Evolutionary conservation across 2,113 vertebrate genomes (phyloP).

Genomic region (Dermatemys mawii): DNA sequence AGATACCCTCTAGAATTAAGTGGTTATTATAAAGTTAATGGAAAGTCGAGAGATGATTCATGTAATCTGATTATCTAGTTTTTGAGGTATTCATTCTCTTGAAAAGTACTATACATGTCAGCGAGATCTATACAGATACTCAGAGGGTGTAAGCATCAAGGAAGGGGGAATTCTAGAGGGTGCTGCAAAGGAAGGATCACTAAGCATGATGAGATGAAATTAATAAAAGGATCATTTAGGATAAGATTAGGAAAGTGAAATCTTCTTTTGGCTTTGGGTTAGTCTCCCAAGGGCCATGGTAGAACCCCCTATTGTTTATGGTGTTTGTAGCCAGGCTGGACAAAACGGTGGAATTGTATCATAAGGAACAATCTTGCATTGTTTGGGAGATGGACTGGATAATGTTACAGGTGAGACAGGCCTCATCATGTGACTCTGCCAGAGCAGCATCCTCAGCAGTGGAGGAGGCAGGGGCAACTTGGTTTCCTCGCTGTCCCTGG

Average conservation of each 20-base stretch:
- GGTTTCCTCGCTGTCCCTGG: not conserved
- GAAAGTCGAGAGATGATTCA: not conserved
- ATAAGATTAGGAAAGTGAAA: not conserved
- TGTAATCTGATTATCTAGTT: not conserved
- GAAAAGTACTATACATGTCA: not conserved
- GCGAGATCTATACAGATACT: not conserved
- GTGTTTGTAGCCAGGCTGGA: not conserved
- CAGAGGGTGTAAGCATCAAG: accelerated
- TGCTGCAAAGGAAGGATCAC: not conserved
- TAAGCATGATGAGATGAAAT: not conserved
- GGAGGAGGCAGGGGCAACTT: not conserved
- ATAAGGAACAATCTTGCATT: not conserved
- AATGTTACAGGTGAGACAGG: not conserved
- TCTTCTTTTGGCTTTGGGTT: not conserved
- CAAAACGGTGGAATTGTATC: not conserved
- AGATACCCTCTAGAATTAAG: not conserved
- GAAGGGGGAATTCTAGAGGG: not conserved
- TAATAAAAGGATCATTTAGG: not conserved
- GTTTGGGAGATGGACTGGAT: not conserved
- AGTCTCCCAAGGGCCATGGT: not conserved
- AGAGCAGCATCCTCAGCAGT: not conserved
- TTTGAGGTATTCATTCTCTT: not conserved
- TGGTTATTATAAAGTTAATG: not conserved
- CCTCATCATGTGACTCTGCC: not conserved
- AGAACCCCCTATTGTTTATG: not conserved